These are phyloP conservation scores for Agrochola lota DNA, from an alignment of 2,888 invertebrate genomes.

Conservation along the genomic window DNA sequence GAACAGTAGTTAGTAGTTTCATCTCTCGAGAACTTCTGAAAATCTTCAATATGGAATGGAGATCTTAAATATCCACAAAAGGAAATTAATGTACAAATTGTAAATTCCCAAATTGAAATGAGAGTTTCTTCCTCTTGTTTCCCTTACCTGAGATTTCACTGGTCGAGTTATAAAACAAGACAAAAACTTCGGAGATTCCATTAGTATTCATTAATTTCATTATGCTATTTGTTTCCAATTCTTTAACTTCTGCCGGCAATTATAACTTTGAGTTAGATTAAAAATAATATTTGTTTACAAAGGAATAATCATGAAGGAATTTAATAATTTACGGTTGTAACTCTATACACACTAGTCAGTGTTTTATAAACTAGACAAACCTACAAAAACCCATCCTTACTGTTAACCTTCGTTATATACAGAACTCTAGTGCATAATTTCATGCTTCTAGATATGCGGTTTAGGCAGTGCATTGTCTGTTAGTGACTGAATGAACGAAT, in stretches of 20 bases:
- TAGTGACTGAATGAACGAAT: neutral
- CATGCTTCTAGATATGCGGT: neutral
- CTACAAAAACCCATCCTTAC: neutral
- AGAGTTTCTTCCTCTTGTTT: constrained; percentile 47
- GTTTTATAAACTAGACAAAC: neutral
- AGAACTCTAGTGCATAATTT: neutral
- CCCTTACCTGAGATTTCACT: constrained; percentile 39
- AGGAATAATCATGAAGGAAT: neutral
- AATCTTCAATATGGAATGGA: constrained; percentile 23
- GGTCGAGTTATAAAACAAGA: constrained; percentile 52
- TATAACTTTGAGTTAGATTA: constrained; percentile 28
- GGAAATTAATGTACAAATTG: constrained; percentile 49
- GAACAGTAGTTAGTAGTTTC: constrained; percentile 16
- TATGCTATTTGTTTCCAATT: constrained; percentile 54
- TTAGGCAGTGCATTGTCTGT: too few species aligned
- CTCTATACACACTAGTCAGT: neutral
- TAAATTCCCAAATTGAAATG: constrained; percentile 53
- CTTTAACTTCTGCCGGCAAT: constrained; percentile 22
- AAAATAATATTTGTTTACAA: constrained; percentile 7
- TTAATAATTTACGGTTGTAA: neutral
- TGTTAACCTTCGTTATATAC: too few species aligned
- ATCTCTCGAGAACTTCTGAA: constrained; percentile 24
- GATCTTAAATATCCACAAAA: constrained; percentile 38
- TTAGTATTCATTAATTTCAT: constrained; percentile 60
- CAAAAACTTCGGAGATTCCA: constrained; percentile 55